phyloP scores from a whole-genome alignment of 2,888 invertebrate species.

The Chaetogeoica ovagalla region DNA sequence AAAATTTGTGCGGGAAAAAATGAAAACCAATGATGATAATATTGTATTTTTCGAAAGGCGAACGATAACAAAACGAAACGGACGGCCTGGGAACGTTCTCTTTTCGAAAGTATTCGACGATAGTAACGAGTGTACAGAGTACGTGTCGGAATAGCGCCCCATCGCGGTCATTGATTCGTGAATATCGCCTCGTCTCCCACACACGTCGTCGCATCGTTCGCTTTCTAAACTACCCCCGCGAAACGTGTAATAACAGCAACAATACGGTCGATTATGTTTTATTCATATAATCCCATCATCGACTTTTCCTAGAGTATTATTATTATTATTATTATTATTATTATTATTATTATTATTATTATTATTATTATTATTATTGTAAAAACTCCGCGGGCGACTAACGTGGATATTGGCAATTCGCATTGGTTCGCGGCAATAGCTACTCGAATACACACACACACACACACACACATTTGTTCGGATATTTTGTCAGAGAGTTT shows the following conservation, averaged over 20 bases:
- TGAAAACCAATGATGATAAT: no score
- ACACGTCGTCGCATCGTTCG: not conserved
- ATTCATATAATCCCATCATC: conserved; percentile 29
- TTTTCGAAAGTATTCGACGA: no score
- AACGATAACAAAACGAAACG: no score
- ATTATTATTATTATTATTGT: conserved; percentile 43
- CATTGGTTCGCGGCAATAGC: conserved; percentile 20
- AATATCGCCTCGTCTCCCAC: no score
- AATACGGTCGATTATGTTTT: conserved; percentile 20
- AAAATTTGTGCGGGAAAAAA: not conserved
- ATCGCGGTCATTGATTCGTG: no score
- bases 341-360: no score
- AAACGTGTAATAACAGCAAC: not conserved
- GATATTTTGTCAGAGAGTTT: conserved; percentile 18
- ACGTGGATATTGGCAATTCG: conserved; percentile 41
- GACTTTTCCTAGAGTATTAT: conserved; percentile 21
- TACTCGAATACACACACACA: no score
- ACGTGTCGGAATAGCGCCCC: no score
- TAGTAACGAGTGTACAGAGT: no score
- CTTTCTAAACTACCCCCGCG: conserved; percentile 16
- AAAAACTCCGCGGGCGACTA: conserved; percentile 29
- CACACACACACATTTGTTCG: conserved; percentile 3
- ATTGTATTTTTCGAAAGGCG: no score
- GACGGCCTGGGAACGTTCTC: no score
- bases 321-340: conserved; percentile 40